Evolutionary conservation across 1,140 invertebrate genomes (phyloP), one percentile per base, ranked within the genome.

Genomic region (Episyrphus balteatus): DNA sequence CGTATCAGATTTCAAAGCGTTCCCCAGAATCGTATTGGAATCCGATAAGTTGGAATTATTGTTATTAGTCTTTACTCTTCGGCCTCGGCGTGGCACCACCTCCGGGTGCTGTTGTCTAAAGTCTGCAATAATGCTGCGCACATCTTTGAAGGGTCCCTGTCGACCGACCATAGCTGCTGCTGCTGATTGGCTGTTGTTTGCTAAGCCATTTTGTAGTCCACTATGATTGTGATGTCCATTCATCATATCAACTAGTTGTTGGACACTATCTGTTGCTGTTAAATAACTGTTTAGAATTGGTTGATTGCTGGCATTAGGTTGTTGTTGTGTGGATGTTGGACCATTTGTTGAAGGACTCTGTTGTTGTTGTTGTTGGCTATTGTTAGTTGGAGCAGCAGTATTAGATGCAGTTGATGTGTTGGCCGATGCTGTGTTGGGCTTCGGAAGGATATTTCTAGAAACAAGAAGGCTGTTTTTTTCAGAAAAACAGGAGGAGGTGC

Each of bases 91-190:
- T 0, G 82, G 82, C 1, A 82, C 79, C 9, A 75, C 70, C 52
- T 84, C 81, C 0, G 83, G 83, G 66, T 85, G 81, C 50, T 80
- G 71, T 40, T 84, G 79, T 49, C 84, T 75, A 58, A 88, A 86
- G 65, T 88, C 84, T 1, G 84, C 85, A 57, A 90, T 89, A 44
- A 90, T 83, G 5, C 85, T 83, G 58, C 83, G 78, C 11, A 89
- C 86, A 62, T 88, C 83, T 39, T 88, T 76, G 21, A 83, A 83
- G 0, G 83, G 77, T 0, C 86, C 82, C 56, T 88, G 82, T 17
- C 83, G 72, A 0, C 83, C 82, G 63, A 71, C 70, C 0, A 62
- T 26, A 5, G 21, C 21, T 26, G 21, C 21, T 26, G 21, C 21
- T 26, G 21, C 21, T 26, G 21, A 3, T 26, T 26, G 21, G 8